Base-by-base conservation (phyloP, 2,888 invertebrate species). In the Tortricodes alternella region DNA sequence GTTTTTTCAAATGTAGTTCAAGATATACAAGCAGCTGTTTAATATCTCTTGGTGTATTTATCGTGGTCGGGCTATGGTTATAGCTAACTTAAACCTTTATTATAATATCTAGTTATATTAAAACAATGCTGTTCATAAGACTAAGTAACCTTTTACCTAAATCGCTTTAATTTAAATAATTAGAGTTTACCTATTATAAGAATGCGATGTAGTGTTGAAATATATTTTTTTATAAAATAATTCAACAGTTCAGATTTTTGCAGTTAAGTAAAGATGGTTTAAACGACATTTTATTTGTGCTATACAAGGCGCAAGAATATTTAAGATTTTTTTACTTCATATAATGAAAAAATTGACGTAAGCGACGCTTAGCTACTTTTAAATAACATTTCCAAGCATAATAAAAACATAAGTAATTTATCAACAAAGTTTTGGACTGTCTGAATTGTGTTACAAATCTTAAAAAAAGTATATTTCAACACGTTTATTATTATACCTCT, bases 381-480 rank as follows among this genome's bases (percentile, higher is more conserved):
- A n/a, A n/a, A n/a, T n/a, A n/a, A n/a, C n/a, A n/a, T n/a, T n/a
- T n/a, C n/a, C n/a, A n/a, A n/a, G n/a, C n/a, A n/a, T n/a, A n/a
- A n/a, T n/a, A n/a, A n/a, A n/a, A n/a, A n/a, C n/a, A n/a, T n/a
- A n/a, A n/a, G n/a, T n/a, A n/a, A n/a, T n/a, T n/a, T n/a, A n/a
- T n/a, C n/a, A n/a, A n/a, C n/a, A n/a, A n/a, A n/a, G n/a, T n/a
- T n/a, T n/a, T n/a, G n/a, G n/a, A n/a, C n/a, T n/a, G n/a, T n/a
- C n/a, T n/a, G n/a, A n/a, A 27, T 27, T 9, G 9, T 44, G 1
- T 13, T 11, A n/a, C 15, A 5, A 21, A 21, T 23, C 15, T 9
- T 57, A 46, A 57, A 57, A n/a, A 57, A 79, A 76, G 67, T 79
- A 77, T 83, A 80, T 83, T 78, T 74, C 75, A 78, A 68, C 78